These are phyloP conservation scores for Lordiphosa fenestrarum DNA, from an alignment of 2,888 invertebrate species.

Conservation along the genomic window DNA sequence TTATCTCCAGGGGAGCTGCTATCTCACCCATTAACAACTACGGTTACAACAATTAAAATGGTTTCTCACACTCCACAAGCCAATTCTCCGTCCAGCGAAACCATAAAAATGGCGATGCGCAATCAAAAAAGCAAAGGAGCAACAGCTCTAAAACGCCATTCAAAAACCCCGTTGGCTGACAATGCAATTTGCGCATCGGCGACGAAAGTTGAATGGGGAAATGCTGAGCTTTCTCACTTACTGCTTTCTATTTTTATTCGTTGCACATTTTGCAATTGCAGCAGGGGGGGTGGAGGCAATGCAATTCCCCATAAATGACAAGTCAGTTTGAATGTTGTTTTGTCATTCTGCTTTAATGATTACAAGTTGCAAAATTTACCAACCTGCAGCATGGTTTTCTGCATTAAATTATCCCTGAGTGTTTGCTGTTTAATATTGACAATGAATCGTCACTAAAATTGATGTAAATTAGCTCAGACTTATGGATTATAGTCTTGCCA, in stretches of 20 bases:
- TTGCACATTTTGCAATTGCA: constrained; percentile 2
- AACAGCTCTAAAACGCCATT: constrained; percentile 25
- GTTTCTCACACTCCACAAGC: background rate
- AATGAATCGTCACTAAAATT: no score
- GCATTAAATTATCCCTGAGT: no score
- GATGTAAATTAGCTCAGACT: no score
- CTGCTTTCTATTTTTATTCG: no score
- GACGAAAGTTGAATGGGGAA: background rate
- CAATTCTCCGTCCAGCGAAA: constrained; percentile 20
- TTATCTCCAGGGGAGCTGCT: constrained; percentile 21
- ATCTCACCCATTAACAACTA: constrained; percentile 21
- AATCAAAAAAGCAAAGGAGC: constrained; percentile 43
- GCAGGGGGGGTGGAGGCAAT: constrained; percentile 10
- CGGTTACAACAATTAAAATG: constrained; percentile 24
- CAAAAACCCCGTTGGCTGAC: constrained; percentile 20
- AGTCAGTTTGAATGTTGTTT: constrained; percentile 9
- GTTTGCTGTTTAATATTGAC: no score
- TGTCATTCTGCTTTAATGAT: no score
- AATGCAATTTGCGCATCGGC: constrained; percentile 61
- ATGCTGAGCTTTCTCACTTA: constrained; percentile 17
- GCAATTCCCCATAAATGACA: constrained; percentile 44
- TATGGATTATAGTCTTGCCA: no score
- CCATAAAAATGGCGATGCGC: constrained; percentile 40
- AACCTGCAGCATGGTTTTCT: no score
- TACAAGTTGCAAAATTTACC: no score